phyloP scores from a whole-genome alignment of 2,888 invertebrate species.

The Lamellibrachia columna region DNA sequence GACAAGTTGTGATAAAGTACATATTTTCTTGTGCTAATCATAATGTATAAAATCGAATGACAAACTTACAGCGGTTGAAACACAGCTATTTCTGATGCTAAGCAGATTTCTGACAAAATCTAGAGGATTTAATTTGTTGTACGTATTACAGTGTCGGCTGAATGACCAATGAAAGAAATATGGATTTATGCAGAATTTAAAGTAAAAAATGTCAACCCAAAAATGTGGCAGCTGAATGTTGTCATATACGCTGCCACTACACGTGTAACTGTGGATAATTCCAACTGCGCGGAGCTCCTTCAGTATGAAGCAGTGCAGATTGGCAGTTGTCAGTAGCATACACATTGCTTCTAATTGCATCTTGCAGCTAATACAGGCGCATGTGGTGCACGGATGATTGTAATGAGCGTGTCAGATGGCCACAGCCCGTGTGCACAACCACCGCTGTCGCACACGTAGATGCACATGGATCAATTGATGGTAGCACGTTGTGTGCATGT shows the following conservation, averaged over 20 bases:
- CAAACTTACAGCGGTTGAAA: no score
- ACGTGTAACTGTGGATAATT: not conserved
- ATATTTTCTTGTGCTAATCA: no score
- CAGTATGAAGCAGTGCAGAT: not conserved
- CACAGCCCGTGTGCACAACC: not conserved
- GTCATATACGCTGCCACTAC: not conserved
- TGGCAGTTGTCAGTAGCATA: not conserved
- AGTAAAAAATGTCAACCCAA: no score
- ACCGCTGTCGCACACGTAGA: not conserved
- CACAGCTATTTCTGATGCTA: no score
- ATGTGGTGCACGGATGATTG: not conserved
- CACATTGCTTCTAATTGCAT: not conserved
- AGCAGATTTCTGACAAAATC: no score
- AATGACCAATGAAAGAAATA: no score
- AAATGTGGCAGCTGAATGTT: not conserved
- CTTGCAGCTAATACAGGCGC: constrained; percentile 4
- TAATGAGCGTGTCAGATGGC: not conserved
- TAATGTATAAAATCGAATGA: no score
- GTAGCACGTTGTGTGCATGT: not conserved
- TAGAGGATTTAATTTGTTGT: no score
- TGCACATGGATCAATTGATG: not conserved
- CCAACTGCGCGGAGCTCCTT: not conserved
- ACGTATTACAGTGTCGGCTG: no score
- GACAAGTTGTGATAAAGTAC: no score
- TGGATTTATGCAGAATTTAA: no score